A percentile compares a stretch with the other conserved stretches of the same genome.
Evolutionary conservation across 2,797 vertebrate species (phyloP).

Genomic region (Megaceryle alcyon): DNA sequence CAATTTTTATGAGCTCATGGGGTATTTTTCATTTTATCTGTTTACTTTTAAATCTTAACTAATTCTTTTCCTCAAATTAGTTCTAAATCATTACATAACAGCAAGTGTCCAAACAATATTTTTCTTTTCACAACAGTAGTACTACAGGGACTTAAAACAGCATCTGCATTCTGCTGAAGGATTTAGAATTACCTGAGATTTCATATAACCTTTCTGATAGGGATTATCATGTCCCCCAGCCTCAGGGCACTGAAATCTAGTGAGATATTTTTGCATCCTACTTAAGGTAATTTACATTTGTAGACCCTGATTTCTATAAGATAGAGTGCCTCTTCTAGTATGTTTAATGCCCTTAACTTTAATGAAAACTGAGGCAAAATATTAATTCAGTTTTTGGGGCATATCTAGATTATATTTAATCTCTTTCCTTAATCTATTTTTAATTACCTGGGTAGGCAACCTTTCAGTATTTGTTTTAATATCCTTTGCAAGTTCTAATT

Average conservation of each 20-base stretch:
- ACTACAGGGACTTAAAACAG: not conserved
- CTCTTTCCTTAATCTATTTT: constrained; percentile 51
- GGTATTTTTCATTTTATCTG: not conserved
- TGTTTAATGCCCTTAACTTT: not conserved
- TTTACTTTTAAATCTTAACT: not conserved
- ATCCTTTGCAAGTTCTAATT: constrained; percentile 47
- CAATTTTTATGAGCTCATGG: not conserved
- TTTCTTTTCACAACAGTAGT: not conserved
- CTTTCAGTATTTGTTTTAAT: constrained; percentile 57
- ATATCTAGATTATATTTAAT: constrained; percentile 35
- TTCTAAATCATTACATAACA: not conserved
- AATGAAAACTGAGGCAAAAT: constrained; percentile 18
- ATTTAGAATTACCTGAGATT: not conserved
- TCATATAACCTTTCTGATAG: not conserved
- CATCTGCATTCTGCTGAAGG: not conserved
- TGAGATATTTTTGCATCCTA: not conserved
- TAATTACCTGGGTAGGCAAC: constrained; percentile 51
- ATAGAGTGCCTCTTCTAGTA: not conserved
- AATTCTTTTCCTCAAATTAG: not conserved
- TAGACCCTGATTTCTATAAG: not conserved
- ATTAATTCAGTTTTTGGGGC: constrained; percentile 11
- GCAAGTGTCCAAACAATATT: not conserved
- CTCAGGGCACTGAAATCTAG: not conserved
- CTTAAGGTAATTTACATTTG: not conserved
- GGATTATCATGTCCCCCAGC: not conserved